Evolutionary conservation across 37 sponge, comb jelly and placozoan species (phyloP).

Genomic region (Diacarnus erythraeanus): DNA sequence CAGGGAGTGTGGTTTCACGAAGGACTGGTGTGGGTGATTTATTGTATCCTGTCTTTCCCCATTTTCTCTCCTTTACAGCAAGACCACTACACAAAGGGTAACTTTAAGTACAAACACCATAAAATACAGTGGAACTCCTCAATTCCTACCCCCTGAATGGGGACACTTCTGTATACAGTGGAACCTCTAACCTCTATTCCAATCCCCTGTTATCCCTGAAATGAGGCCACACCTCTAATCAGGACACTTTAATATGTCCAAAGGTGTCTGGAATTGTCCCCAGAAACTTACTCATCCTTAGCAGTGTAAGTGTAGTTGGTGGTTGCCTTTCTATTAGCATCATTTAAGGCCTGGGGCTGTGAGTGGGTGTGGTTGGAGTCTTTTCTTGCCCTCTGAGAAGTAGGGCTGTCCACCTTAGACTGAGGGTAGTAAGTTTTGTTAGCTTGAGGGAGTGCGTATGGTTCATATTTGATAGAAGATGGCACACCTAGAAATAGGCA

Average conservation of each 20-base stretch:
- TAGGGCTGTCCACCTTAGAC: not conserved
- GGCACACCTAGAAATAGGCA: constrained; percentile 1
- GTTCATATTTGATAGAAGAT: constrained; percentile 15
- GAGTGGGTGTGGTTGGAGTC: not conserved
- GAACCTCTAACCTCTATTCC: too few relatives aligned
- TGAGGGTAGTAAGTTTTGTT: constrained; percentile 6
- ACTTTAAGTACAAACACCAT: not conserved
- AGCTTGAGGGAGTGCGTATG: constrained; percentile 36
- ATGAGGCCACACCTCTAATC: too few relatives aligned
- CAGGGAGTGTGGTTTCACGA: constrained; percentile 23
- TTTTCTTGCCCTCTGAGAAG: not conserved
- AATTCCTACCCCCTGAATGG: too few relatives aligned
- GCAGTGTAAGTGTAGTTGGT: constrained; percentile 42
- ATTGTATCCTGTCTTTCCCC: constrained; percentile 43
- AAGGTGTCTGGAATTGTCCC: constrained; percentile 16
- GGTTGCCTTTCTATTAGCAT: constrained; percentile 65
- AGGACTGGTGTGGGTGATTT: constrained; percentile 2
- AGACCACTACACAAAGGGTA: constrained; percentile 15
- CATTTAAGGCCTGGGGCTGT: constrained; percentile 23
- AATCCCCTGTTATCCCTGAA: not conserved
- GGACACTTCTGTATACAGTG: too few relatives aligned
- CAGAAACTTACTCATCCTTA: constrained; percentile 11
- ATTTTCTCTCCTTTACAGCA: constrained; percentile 40
- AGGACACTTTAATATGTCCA: not conserved
- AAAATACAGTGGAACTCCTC: too few relatives aligned